phyloP scores from a whole-genome alignment of 2,797 vertebrate genomes.

The Peromyscus eremicus region DNA sequence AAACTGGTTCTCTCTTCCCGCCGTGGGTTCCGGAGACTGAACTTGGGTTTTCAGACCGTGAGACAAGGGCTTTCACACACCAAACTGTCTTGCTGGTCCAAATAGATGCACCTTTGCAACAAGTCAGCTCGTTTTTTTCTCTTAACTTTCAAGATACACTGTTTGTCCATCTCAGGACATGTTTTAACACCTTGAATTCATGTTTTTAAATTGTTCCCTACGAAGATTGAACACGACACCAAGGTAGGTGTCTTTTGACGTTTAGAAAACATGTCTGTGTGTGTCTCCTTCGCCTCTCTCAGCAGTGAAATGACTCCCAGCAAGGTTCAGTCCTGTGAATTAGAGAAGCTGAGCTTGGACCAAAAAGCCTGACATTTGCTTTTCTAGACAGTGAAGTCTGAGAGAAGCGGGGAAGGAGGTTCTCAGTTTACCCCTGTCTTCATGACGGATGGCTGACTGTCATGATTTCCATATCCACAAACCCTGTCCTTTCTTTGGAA shows the following conservation, averaged over 20 bases:
- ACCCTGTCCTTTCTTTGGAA: constrained; percentile 39
- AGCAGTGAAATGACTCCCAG: neutral
- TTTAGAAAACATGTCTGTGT: neutral
- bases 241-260: constrained; percentile 20
- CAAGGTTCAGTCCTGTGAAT: neutral
- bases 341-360: neutral
- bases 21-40: neutral
- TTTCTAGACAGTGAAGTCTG: constrained; percentile 49
- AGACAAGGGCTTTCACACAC: neutral
- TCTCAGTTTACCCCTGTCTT: constrained; percentile 6
- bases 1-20: neutral
- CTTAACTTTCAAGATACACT: neutral
- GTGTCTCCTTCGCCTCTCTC: neutral
- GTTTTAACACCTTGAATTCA: neutral
- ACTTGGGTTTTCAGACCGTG: neutral
- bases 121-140: neutral
- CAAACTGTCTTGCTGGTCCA: neutral
- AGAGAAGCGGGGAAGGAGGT: neutral
- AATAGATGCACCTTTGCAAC: neutral
- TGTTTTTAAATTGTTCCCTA: constrained; percentile 35
- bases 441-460: neutral
- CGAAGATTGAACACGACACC: neutral
- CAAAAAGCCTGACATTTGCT: constrained; percentile 46
- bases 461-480: constrained; percentile 1
- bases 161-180: neutral